These are phyloP conservation scores for Sciaenops ocellatus DNA, from an alignment of 2,797 vertebrate species.

Conservation along the genomic window DNA sequence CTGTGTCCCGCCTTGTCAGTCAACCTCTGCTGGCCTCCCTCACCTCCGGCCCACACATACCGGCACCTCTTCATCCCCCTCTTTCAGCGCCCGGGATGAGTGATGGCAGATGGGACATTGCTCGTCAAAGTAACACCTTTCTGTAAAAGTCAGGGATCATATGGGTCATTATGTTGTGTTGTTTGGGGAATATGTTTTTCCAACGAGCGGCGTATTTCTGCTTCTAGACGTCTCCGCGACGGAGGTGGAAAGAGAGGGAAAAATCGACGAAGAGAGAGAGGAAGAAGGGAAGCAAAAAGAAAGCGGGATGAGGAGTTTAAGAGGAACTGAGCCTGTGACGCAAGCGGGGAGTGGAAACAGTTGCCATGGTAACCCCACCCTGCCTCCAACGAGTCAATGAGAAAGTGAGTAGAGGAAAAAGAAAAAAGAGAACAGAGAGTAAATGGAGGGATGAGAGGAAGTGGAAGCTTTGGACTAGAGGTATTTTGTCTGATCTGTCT, in stretches of 20 bases:
- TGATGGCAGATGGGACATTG: slow-evolving; percentile 29
- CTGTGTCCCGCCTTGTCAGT: slow-evolving; percentile 74
- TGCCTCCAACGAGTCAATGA: slow-evolving; percentile 75
- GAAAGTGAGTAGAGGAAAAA: slow-evolving; percentile 56
- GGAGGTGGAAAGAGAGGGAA: background rate
- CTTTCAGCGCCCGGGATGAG: background rate
- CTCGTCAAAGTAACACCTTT: slow-evolving; percentile 16
- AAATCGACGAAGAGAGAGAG: background rate
- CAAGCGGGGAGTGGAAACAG: slow-evolving; percentile 76
- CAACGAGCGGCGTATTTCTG: background rate
- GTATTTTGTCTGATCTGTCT: slow-evolving; percentile 44
- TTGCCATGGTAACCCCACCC: slow-evolving; percentile 83
- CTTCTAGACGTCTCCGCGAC: background rate
- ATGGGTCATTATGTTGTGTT: background rate
- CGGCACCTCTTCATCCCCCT: background rate
- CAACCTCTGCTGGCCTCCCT: slow-evolving; percentile 28
- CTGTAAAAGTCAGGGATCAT: slow-evolving; percentile 7
- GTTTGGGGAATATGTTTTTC: slow-evolving; percentile 1
- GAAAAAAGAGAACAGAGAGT: slow-evolving; percentile 39
- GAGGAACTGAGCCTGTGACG: slow-evolving; percentile 75
- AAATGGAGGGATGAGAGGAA: slow-evolving; percentile 52
- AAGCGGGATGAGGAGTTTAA: slow-evolving; percentile 68
- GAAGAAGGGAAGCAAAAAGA: slow-evolving; percentile 2
- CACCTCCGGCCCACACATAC: slow-evolving; percentile 18
- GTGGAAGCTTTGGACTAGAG: slow-evolving; percentile 40